Evolutionary conservation across 2,888 invertebrate genomes (phyloP).

Genomic region (Stegana nigrithorax): DNA sequence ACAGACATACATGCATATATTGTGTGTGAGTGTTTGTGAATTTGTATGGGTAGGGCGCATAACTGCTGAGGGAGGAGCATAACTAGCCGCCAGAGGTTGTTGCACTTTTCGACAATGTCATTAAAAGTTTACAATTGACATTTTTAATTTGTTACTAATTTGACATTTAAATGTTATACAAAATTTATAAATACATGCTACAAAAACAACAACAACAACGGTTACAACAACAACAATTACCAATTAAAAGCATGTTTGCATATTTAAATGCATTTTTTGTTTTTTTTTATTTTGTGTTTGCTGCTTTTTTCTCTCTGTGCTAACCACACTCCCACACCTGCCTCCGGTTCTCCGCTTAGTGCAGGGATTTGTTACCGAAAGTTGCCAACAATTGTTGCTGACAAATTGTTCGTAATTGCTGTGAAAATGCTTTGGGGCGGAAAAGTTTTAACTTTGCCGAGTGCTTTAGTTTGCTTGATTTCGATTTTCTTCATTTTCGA

Average conservation of each 20-base stretch:
- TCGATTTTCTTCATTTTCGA: neutral
- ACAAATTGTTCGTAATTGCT: neutral
- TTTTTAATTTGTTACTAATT: slow-evolving; percentile 53
- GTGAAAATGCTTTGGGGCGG: neutral
- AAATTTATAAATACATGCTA: slow-evolving; percentile 20
- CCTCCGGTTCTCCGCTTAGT: no score
- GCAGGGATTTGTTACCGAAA: neutral
- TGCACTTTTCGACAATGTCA: slow-evolving; percentile 33
- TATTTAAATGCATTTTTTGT: slow-evolving; percentile 34
- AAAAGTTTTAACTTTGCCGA: neutral
- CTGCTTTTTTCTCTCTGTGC: no score
- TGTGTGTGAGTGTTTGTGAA: no score
- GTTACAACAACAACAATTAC: no score
- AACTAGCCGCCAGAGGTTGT: slow-evolving; percentile 34
- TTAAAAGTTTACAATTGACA: slow-evolving; percentile 41
- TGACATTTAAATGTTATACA: slow-evolving; percentile 41
- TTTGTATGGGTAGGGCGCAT: neutral
- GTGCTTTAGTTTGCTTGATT: neutral
- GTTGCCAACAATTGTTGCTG: neutral
- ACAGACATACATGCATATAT: no score
- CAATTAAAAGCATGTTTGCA: no score
- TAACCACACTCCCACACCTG: no score
- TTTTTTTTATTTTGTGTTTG: neutral
- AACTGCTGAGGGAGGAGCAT: slow-evolving; percentile 5
- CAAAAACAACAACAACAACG: slow-evolving; percentile 29